Evolutionary conservation across 2,113 vertebrate species (phyloP).

Genomic region (Dicerorhinus sumatrensis): DNA sequence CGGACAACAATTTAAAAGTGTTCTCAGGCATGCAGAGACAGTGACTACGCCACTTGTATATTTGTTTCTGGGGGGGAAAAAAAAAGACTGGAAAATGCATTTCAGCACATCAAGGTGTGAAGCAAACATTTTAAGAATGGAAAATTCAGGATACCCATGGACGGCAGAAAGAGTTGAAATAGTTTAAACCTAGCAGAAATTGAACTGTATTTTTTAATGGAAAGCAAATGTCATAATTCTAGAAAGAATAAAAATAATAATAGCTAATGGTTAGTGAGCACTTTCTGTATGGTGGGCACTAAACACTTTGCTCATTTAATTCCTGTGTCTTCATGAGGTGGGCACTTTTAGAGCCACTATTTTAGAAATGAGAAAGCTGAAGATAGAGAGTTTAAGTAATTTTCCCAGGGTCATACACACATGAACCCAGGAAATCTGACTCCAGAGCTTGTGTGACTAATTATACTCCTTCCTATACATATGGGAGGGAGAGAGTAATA

Average conservation of each 20-base stretch:
- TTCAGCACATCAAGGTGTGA: neutral
- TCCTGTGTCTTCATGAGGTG: neutral
- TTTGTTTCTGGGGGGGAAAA: neutral
- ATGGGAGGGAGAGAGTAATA: neutral
- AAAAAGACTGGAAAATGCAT: neutral
- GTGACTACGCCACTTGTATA: neutral
- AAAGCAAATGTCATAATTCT: neutral
- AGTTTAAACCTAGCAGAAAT: neutral
- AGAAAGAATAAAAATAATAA: constrained; percentile 20
- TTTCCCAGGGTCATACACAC: neutral
- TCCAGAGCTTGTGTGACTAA: neutral
- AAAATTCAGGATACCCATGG: neutral
- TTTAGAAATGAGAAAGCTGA: constrained; percentile 7
- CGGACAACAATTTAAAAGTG: constrained; percentile 41
- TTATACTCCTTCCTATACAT: neutral
- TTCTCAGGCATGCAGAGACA: neutral
- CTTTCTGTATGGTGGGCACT: neutral
- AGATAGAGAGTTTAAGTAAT: neutral
- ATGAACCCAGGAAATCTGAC: neutral
- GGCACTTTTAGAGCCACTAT: neutral
- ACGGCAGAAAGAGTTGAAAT: neutral
- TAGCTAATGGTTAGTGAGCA: neutral
- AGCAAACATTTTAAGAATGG: constrained; percentile 9
- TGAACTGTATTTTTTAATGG: neutral
- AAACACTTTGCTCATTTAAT: neutral